phyloP scores from a whole-genome alignment of 2,797 vertebrate genomes.

The Scarus forsteni region DNA sequence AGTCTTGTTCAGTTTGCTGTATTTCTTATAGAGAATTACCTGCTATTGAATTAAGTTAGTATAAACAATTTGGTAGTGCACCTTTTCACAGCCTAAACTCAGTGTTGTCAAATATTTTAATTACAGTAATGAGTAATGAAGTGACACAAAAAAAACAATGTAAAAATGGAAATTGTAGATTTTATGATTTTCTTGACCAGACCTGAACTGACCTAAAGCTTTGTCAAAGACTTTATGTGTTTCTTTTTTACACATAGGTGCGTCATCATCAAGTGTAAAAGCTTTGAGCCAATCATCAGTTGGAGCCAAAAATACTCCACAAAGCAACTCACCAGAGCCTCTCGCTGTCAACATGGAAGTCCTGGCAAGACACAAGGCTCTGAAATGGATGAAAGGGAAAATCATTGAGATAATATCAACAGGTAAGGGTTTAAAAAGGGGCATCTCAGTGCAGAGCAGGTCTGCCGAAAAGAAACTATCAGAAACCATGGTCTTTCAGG shows the following conservation, averaged over 20 bases:
- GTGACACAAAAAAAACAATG: too few species aligned
- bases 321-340: background rate
- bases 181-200: background rate
- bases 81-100: too few species aligned
- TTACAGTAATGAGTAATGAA: too few species aligned
- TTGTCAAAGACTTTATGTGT: background rate
- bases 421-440: conserved; percentile 25
- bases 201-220: background rate
- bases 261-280: background rate
- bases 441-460: background rate
- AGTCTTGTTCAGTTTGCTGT: background rate
- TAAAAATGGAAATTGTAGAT: too few species aligned
- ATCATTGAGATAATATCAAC: conserved; percentile 56
- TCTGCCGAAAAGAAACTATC: too few species aligned
- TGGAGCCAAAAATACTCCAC: background rate
- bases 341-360: conserved; percentile 56
- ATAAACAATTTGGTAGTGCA: too few species aligned
- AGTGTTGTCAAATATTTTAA: too few species aligned
- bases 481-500: too few species aligned
- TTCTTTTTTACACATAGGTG: conserved; percentile 5
- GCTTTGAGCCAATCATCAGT: background rate
- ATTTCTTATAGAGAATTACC: background rate
- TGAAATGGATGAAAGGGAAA: conserved; percentile 66
- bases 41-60: too few species aligned
- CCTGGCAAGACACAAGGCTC: conserved; percentile 58